Base-by-base conservation (phyloP, 1,140 invertebrate species). In the Eurytemora carolleeae region DNA sequence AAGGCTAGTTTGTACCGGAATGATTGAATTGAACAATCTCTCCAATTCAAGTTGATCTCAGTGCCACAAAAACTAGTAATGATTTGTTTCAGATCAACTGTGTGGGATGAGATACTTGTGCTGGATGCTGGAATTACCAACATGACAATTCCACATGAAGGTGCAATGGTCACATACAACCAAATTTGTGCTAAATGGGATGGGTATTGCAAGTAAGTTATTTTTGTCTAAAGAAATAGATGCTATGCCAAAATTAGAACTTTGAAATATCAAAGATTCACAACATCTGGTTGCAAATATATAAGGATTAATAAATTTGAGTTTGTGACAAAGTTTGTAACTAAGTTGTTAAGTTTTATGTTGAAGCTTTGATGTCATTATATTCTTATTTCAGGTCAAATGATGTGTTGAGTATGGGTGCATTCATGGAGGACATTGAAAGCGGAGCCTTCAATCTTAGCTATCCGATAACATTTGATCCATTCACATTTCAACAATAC, bases 381-480 rank as follows among this genome's bases (percentile, higher is more conserved):
- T 44, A 44, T 44, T 44, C n/a, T 44, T n/a, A 7, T 44, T 44
- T 44, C n/a, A 44, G 31, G n/a, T 12, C 31, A 64, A 92, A 93
- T 70, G 83, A 87, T 68, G 86, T 92, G 55, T 74, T 93, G 1
- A 85, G 87, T 68, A 72, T 93, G 63, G 81, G 84, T 66, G 77
- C 81, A n/a, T 75, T 87, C 61, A 85, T 91, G 70, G 79, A 81
- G 66, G 84, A 85, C 73, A 83, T 85, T 55, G 82, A 85, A 69
- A 75, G 74, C 0, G 79, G 80, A 1, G 77, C 79, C 31, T 69
- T 86, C 60, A 85, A 85, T 66, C 71, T 91, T 17, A 86, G 85
- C 12, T 90, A 88, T 70, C 87, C 87, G 0, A 74, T 89, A 55
- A 87, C 86, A 82, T 81, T 89, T 67, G 88, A 88, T 71, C 85